Percentiles rank a stretch among this genome's conserved stretches.
phyloP scores from a whole-genome alignment of 2,888 invertebrate genomes.

The Calephelis perditalis region DNA sequence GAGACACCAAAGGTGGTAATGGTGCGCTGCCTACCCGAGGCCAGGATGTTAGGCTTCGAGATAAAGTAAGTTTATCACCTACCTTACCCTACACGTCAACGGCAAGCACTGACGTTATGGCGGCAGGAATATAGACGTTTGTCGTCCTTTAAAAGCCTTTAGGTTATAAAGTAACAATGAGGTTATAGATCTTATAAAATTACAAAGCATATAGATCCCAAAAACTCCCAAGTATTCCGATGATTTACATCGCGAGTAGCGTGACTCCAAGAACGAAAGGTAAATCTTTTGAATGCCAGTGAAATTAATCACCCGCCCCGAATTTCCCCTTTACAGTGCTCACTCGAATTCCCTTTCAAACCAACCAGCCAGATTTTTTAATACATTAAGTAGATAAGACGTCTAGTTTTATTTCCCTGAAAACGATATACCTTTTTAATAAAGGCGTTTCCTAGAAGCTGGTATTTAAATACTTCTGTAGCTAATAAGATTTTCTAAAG shows the following conservation, averaged over 20 bases:
- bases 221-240: slow-evolving; percentile 37
- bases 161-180: background rate
- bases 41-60: too few species aligned
- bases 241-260: slow-evolving; percentile 57
- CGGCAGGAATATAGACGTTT: too few species aligned
- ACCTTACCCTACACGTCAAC: too few species aligned
- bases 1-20: too few species aligned
- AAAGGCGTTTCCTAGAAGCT: background rate
- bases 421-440: slow-evolving; percentile 16
- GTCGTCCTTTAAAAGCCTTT: too few species aligned
- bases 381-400: slow-evolving; percentile 30
- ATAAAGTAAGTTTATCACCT: too few species aligned
- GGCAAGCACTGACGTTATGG: too few species aligned
- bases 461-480: background rate
- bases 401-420: slow-evolving; percentile 17
- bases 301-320: slow-evolving; percentile 57
- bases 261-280: slow-evolving; percentile 52
- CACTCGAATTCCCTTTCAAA: slow-evolving; percentile 43
- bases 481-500: background rate
- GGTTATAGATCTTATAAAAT: slow-evolving; percentile 4
- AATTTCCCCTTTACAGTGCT: slow-evolving; percentile 43
- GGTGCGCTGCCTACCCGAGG: too few species aligned
- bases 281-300: slow-evolving; percentile 55
- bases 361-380: slow-evolving; percentile 36
- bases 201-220: slow-evolving; percentile 25